These are phyloP conservation scores for Fringilla coelebs DNA, from an alignment of 2,797 vertebrate species.

Conservation along the genomic window DNA sequence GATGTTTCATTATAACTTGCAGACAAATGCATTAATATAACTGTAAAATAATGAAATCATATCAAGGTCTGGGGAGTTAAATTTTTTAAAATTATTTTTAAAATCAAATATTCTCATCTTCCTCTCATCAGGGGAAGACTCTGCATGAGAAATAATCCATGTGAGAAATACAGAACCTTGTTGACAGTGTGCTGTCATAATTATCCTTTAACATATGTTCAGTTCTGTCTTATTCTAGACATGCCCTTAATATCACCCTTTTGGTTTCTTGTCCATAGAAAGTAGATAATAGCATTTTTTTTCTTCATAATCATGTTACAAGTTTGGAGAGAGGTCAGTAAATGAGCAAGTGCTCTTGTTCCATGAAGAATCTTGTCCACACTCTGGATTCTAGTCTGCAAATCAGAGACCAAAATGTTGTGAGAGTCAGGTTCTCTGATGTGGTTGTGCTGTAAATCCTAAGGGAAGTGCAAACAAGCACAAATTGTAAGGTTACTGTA, in stretches of 20 bases:
- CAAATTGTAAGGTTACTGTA: neutral
- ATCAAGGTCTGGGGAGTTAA: neutral
- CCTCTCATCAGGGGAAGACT: neutral
- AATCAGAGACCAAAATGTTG: neutral
- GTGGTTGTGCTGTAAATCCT: neutral
- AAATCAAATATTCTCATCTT: neutral
- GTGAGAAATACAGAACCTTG: neutral
- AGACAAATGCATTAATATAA: neutral
- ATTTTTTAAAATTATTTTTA: too few species aligned
- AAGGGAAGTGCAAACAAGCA: neutral
- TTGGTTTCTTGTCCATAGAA: neutral
- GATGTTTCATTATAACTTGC: neutral
- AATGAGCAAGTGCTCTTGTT: neutral
- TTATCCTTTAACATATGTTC: neutral
- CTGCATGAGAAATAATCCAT: neutral
- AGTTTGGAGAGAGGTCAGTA: neutral
- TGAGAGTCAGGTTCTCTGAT: neutral
- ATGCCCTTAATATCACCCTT: neutral
- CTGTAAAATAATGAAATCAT: neutral
- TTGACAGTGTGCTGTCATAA: neutral
- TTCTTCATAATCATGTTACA: accelerated
- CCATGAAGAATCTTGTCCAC: neutral
- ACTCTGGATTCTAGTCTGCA: neutral
- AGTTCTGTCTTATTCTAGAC: neutral
- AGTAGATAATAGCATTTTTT: neutral